Conservation (phyloP, 2,888 invertebrate species). For the Nysson spinosus region DNA sequence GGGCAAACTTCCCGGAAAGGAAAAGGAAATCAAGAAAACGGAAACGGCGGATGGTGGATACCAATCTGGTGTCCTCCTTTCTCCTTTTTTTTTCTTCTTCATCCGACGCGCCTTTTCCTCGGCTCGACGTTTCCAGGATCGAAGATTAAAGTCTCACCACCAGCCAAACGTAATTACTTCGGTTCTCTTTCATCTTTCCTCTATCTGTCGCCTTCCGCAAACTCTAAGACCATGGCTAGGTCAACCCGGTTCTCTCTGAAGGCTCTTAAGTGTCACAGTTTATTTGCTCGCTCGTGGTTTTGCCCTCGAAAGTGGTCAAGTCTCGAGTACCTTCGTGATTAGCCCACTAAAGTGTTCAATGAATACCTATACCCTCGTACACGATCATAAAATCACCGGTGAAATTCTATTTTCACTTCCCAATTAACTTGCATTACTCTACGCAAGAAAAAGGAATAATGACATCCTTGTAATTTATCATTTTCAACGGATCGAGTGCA, state of each 20-base stretch:
- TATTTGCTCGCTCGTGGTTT: conserved; percentile 51
- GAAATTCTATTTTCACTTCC: no score
- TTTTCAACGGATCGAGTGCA: no score
- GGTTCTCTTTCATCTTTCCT: conserved; percentile 64
- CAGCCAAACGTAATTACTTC: conserved; percentile 64
- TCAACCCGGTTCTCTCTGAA: conserved; percentile 53
- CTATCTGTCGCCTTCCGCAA: conserved; percentile 59
- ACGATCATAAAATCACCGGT: no score
- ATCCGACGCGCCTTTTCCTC: background rate
- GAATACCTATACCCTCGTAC: no score
- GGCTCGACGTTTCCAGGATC: conserved; percentile 43
- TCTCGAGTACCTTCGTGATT: conserved; percentile 27
- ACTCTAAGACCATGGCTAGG: conserved; percentile 46
- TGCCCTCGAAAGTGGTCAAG: conserved; percentile 18
- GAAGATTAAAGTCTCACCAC: conserved; percentile 65
- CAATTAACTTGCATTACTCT: no score
- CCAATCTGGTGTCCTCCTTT: conserved; percentile 20
- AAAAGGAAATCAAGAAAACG: conserved; percentile 16
- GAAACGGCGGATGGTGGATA: conserved; percentile 21
- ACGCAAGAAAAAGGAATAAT: no score
- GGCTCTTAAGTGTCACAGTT: conserved; percentile 56
- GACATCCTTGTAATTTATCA: no score
- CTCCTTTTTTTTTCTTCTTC: background rate
- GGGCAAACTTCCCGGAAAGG: conserved; percentile 10
- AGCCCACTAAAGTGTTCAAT: background rate